phyloP scores from a whole-genome alignment of 2,113 vertebrate species.

The Trinectes maculatus region DNA sequence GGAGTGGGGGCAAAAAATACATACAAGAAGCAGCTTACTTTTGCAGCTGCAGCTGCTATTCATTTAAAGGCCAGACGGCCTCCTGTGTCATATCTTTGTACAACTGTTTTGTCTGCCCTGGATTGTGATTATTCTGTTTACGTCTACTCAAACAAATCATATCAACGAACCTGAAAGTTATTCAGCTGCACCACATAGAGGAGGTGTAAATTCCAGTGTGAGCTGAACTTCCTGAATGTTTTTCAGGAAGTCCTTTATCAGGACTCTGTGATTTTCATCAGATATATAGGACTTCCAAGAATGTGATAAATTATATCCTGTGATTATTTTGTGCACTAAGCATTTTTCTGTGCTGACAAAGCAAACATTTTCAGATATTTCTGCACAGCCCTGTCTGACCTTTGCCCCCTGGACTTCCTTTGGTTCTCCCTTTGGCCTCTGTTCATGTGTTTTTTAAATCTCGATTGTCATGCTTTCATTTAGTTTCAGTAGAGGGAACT shows the following conservation, averaged over 20 bases:
- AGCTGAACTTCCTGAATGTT: not conserved
- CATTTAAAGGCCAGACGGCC: too few relatives aligned
- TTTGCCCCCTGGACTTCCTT: not conserved
- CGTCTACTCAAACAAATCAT: not conserved
- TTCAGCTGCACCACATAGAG: not conserved
- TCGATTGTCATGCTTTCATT: too few relatives aligned
- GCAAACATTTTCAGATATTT: too few relatives aligned
- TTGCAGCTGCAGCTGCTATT: too few relatives aligned
- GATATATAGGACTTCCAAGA: not conserved
- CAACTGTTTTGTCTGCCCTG: not conserved
- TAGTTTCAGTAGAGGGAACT: too few relatives aligned
- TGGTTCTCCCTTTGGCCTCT: not conserved
- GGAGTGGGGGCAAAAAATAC: too few relatives aligned
- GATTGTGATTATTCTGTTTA: not conserved
- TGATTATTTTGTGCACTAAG: not conserved
- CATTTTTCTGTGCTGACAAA: too few relatives aligned
- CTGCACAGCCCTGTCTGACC: not conserved
- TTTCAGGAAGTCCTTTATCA: not conserved
- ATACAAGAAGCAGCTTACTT: too few relatives aligned
- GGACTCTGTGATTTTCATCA: not conserved
- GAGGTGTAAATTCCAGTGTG: not conserved
- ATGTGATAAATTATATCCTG: not conserved
- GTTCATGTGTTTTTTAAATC: not conserved
- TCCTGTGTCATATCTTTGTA: too few relatives aligned
- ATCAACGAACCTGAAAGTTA: not conserved